A percentile compares a stretch with the other conserved stretches of the same genome.
Conservation (phyloP, 2,797 vertebrate genomes). For the Tenualosa ilisha region DNA sequence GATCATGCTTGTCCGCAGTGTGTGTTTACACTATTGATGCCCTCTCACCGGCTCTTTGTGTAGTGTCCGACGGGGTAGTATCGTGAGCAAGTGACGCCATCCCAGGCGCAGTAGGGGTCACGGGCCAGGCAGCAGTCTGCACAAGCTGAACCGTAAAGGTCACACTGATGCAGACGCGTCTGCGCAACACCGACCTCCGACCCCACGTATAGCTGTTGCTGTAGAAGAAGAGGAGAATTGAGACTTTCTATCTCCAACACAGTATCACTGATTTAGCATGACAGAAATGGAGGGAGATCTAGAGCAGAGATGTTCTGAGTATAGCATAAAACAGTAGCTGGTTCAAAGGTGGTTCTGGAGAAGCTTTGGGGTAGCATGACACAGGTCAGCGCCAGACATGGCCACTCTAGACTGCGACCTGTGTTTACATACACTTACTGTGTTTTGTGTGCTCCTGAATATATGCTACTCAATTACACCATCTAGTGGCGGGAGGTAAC, state of each 20-base stretch:
- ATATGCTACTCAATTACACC: constrained; percentile 40
- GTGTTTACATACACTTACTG: not conserved
- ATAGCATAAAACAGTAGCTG: not conserved
- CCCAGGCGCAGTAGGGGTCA: constrained; percentile 98
- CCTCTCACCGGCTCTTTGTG: constrained; percentile 79
- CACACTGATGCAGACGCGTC: constrained; percentile 90
- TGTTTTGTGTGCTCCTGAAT: not conserved
- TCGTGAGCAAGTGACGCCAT: constrained; percentile 90
- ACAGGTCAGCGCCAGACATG: not conserved
- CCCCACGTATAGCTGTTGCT: constrained; percentile 95
- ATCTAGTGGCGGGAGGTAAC: constrained; percentile 43
- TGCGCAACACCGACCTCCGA: constrained; percentile 86
- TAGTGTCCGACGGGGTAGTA: constrained; percentile 85
- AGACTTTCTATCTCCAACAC: not conserved
- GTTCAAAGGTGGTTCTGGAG: not conserved
- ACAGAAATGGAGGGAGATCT: not conserved
- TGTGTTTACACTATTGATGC: not conserved
- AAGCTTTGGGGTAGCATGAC: not conserved
- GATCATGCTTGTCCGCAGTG: not conserved
- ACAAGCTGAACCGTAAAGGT: constrained; percentile 91
- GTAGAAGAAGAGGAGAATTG: constrained; percentile 26
- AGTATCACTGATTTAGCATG: not conserved
- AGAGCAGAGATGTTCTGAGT: not conserved
- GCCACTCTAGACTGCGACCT: not conserved
- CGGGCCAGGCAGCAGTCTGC: constrained; percentile 94